These are phyloP conservation scores for Acromyrmex echinatior DNA, from an alignment of 1,140 invertebrate genomes.

Conservation along the genomic window DNA sequence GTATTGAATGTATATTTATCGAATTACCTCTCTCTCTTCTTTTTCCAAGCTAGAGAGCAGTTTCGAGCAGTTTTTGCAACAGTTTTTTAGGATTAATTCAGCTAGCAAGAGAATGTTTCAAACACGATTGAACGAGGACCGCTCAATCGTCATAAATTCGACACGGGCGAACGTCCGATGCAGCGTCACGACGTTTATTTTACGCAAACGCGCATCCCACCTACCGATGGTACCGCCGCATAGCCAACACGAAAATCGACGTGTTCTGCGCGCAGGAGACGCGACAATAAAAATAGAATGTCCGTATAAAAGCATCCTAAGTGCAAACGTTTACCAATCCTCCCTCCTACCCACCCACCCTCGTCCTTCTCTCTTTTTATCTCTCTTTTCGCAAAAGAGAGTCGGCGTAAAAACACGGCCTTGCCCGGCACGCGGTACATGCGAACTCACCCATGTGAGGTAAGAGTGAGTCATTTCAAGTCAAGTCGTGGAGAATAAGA, in stretches of 20 bases:
- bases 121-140: conserved; percentile 36
- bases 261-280: conserved; percentile 32
- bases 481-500: conserved; percentile 51
- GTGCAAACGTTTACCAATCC: conserved; percentile 60
- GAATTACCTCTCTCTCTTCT: neutral
- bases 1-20: neutral
- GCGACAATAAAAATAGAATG: conserved; percentile 56
- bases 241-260: conserved; percentile 52
- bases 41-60: neutral
- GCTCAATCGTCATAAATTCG: conserved; percentile 56
- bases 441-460: conserved; percentile 73
- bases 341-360: neutral
- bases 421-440: conserved; percentile 76
- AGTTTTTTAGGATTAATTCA: conserved; percentile 29
- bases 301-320: conserved; percentile 53
- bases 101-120: conserved; percentile 20
- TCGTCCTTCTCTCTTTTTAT: neutral
- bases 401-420: conserved; percentile 75
- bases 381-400: conserved; percentile 41
- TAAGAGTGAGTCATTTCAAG: conserved; percentile 71
- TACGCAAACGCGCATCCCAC: conserved; percentile 11
- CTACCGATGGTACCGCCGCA: neutral
- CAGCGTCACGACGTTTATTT: conserved; percentile 56
- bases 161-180: neutral
- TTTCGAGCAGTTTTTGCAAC: conserved; percentile 8